Base-by-base conservation (phyloP, 2,888 invertebrate genomes). In the Darwinula stevensoni region DNA sequence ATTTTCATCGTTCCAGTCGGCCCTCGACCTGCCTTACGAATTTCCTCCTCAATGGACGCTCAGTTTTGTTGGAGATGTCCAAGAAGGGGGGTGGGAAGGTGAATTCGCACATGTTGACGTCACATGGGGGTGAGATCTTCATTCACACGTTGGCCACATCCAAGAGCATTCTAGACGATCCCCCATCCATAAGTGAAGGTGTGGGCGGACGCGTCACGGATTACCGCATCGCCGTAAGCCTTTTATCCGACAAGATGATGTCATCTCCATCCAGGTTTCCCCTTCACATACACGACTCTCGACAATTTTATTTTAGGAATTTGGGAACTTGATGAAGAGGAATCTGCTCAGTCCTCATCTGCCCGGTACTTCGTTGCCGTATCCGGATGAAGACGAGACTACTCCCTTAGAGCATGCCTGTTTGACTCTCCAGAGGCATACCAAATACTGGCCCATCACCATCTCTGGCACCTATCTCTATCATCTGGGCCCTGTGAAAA, bases 1-100 rank as follows among this genome's bases (percentile, higher is more conserved):
- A n/a, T n/a, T n/a, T n/a, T n/a, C n/a, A n/a, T n/a, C n/a, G n/a
- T 41, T 39, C 13, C 38, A 86, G 86, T 14, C 62, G 94, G 1
- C 94, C 94, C 0, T 88, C 91, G 1, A 78, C 88, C 1, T 97
- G 94, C 49, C 59, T 97, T 32, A 94, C 91, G 30, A 88, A 88
- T 53, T 97, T 97, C 53, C 56, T 97, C n/a, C 60, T 91, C 1
- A 80, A 76, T 45, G 91, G 91, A 6, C 60, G 80, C n/a, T 75
- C 75, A 0, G 80, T 82, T 11, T 68, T 80, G 58, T 53, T 91
- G 31, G 88, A 91, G 55, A 75, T 84, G 61, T 76, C 54, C 1
- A 45, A 54, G 13, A 78, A 76, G 53, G 53, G 56, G 36, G 75
- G 75, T 2, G 71, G 74, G 0, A 73, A 84, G 48, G 69, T 78